phyloP scores from a whole-genome alignment of 1,140 invertebrate species.

The Scaptomyza hsui region DNA sequence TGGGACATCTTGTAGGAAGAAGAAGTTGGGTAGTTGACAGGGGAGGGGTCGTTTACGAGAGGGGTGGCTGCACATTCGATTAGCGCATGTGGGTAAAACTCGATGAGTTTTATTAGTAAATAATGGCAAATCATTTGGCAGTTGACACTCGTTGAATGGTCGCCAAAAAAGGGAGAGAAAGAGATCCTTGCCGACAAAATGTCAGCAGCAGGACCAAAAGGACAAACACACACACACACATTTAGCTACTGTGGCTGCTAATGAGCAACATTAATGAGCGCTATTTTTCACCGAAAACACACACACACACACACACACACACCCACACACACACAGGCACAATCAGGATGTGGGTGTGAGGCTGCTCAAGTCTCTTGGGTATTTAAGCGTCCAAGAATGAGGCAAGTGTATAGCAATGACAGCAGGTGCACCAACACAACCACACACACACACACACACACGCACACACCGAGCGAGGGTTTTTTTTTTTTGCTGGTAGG shows the following conservation, averaged over 20 bases:
- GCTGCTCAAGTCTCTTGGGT: slow-evolving; percentile 59
- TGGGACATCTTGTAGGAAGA: slow-evolving; percentile 20
- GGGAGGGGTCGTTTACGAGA: background rate
- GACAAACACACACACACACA: slow-evolving; percentile 3
- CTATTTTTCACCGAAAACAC: slow-evolving; percentile 73
- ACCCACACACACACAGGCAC: slow-evolving; percentile 44
- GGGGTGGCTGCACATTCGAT: slow-evolving; percentile 56
- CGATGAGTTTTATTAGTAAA: slow-evolving; percentile 83
- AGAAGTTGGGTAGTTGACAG: background rate
- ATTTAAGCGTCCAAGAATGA: slow-evolving; percentile 64
- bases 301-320: slow-evolving; percentile 8
- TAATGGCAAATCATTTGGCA: slow-evolving; percentile 83
- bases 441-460: slow-evolving; percentile 10
- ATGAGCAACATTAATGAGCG: slow-evolving; percentile 81
- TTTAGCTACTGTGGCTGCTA: slow-evolving; percentile 61
- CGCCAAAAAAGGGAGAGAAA: background rate
- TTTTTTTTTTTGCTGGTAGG: too few species aligned
- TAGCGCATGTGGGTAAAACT: slow-evolving; percentile 64
- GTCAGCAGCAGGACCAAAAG: slow-evolving; percentile 22
- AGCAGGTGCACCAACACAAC: slow-evolving; percentile 55
- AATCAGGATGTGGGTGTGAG: slow-evolving; percentile 50
- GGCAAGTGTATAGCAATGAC: slow-evolving; percentile 52
- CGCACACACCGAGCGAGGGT: background rate
- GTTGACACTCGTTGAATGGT: slow-evolving; percentile 77
- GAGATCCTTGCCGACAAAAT: background rate